Evolutionary conservation across 2,797 vertebrate species (phyloP), one percentile per base, ranked within the genome.

Genomic region (Sebastes wilsoni): DNA sequence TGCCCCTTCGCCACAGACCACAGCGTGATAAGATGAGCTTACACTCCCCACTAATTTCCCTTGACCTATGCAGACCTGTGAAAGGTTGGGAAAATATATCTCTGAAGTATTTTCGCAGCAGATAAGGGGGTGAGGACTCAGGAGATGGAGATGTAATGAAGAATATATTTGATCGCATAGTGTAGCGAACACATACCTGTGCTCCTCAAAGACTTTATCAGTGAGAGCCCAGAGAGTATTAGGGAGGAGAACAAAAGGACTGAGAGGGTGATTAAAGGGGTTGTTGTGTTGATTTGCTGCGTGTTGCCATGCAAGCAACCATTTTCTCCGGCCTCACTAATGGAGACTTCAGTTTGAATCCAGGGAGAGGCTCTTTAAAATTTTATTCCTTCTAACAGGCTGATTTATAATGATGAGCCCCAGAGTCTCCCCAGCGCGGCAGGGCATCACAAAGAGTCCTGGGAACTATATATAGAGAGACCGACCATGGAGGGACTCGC

Each of bases 361-460:
- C 80, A 81, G 85, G 73, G 88, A 89, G 92, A 86, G 83, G 93
- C 91, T 94, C 90, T 95, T 96, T 93, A 95, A 94, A 93, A 79
- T 94, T 92, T 88, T 93, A 95, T 94, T 90, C 89, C 88, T 90
- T 89, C 86, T 91, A 93, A 95, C 89, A 79, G 89, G 86, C 87
- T 95, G 94, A 95, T 95, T 94, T 94, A 94, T 95, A 93, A 94
- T 94, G 91, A 95, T 93, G 93, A 91, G 87, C 82, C 78, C 46
- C 83, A 76, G 86, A 87, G 81, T 92, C 83, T 88, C 84, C 90
- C 77, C 77, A 73, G 81, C 65, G 64, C 88, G 89, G 89, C 82
- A 83, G 90, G 92, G 83, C 88, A 87, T 88, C 84, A 87, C 83
- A 87, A 87, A 92, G 90, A 85, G 77, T 87, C 91, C 86, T 59